Conservation (phyloP, 2,113 vertebrate species). For the Actenoides lindsayi region DNA sequence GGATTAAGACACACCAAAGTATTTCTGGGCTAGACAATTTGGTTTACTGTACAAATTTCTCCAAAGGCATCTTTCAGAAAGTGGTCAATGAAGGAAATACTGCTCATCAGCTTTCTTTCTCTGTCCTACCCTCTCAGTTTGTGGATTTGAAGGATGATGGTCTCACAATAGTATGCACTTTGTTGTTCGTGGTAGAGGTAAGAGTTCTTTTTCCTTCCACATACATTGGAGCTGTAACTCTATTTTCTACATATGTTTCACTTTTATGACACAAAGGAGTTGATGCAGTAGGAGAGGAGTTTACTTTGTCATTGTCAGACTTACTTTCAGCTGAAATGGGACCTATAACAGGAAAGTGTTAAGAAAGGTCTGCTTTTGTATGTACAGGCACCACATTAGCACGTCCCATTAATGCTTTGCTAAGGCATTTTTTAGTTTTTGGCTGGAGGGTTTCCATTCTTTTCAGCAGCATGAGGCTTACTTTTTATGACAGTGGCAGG, state of each 20-base stretch:
- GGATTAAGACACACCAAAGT: background rate
- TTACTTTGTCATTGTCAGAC: background rate
- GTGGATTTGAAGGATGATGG: background rate
- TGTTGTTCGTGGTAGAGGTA: background rate
- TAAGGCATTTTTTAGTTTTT: constrained; percentile 84
- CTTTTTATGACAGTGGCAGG: constrained; percentile 84
- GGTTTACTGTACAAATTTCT: background rate
- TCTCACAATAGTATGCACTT: background rate
- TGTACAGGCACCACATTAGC: background rate
- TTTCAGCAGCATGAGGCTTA: constrained; percentile 43
- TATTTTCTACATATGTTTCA: constrained; percentile 59
- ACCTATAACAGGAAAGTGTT: constrained; percentile 77
- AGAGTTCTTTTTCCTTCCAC: constrained; percentile 74
- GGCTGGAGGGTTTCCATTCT: constrained; percentile 51
- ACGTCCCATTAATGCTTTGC: constrained; percentile 66
- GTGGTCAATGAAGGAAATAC: background rate
- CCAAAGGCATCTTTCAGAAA: background rate
- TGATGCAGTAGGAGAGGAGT: background rate
- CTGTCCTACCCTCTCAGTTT: background rate
- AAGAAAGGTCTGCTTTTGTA: constrained; percentile 2
- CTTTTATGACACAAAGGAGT: constrained; percentile 67
- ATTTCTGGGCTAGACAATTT: background rate
- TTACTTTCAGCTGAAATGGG: background rate
- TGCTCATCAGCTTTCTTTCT: constrained; percentile 77
- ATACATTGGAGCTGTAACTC: background rate